Evolutionary conservation across 2,113 vertebrate genomes (phyloP), one percentile per base, ranked within the genome.

Genomic region (Gobius niger): DNA sequence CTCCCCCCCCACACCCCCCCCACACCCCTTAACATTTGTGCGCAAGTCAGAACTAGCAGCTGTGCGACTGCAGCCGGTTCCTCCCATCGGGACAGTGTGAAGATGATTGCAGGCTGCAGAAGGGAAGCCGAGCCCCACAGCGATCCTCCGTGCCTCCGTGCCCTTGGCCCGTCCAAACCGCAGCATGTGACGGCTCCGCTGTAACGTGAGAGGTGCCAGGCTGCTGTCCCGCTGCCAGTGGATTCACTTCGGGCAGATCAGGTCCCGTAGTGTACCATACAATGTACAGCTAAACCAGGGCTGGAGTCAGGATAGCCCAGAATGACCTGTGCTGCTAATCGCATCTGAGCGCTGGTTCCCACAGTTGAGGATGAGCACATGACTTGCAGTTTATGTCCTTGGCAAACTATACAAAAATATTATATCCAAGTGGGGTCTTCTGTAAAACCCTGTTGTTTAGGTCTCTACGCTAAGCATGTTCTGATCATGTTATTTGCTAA

Each of bases 171-270:
- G 85, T 67, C 80, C 82, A 76, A 69, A 74, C 77, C 57, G 11
- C 80, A 79, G 82, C 86, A 87, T 90, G 88, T 89, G 86, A 87
- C 87, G 44, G 68, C 70, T 24, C 67, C 61, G 41, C 57, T 86
- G 86, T 82, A 85, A 88, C 18, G 66, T 80, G 89, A 89, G 86
- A 78, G 79, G 68, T 54, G 65, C 19, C 10, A 6, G 56, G 75
- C 62, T 44, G 72, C 34, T 59, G 71, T 64, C 2, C 64, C 16
- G 56, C 52, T 56, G 71, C 64, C 65, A 57, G 44, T 74, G 49
- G 60, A 76, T 77, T 82, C 75, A 62, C 64, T 68, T 15, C 10
- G 67, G 40, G 59, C 72, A 18, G 40, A 60, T 61, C 64, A 24
- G 47, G 14, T 6, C 24, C 52, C 65, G 47, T 44, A 18, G 41